A percentile compares a stretch with the other conserved stretches of the same genome.
These are phyloP conservation scores for Calephelis nemesis DNA, from an alignment of 1,140 invertebrate genomes.

Conservation along the genomic window DNA sequence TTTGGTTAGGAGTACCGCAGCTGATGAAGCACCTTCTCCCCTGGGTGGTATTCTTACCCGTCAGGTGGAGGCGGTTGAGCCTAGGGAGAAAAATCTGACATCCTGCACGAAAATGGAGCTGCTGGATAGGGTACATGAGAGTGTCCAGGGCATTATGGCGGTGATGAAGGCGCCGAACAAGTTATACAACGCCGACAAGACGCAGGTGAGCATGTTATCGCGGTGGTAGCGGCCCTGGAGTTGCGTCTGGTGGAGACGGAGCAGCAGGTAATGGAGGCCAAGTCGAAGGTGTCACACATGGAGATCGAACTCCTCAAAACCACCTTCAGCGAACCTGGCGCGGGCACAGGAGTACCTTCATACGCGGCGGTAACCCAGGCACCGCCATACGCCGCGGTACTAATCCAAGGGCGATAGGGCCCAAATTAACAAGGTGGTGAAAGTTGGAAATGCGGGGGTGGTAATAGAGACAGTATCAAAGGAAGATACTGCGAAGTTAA, in stretches of 20 bases:
- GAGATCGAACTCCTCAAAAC: not conserved
- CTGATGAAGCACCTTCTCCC: not conserved
- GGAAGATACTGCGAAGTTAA: too few species aligned
- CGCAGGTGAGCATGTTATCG: not conserved
- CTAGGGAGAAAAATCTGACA: not conserved
- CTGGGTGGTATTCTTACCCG: not conserved
- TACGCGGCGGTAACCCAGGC: too few species aligned
- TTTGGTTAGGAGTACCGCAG: not conserved
- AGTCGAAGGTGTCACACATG: not conserved
- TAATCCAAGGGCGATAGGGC: not conserved
- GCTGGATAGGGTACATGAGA: not conserved
- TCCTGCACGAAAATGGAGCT: not conserved
- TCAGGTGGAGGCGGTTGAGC: not conserved
- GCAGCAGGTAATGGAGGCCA: not conserved
- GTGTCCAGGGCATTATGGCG: not conserved
- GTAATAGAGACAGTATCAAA: too few species aligned
- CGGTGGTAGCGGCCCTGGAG: not conserved
- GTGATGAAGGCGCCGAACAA: not conserved
- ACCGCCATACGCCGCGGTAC: not conserved
- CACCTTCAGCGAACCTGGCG: not conserved
- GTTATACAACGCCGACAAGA: not conserved
- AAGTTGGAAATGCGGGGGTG: too few species aligned
- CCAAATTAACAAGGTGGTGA: too few species aligned
- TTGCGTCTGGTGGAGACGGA: not conserved
- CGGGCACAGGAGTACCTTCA: not conserved